Base-by-base conservation (phyloP, 2,797 vertebrate species). In the Echiichthys vipera region DNA sequence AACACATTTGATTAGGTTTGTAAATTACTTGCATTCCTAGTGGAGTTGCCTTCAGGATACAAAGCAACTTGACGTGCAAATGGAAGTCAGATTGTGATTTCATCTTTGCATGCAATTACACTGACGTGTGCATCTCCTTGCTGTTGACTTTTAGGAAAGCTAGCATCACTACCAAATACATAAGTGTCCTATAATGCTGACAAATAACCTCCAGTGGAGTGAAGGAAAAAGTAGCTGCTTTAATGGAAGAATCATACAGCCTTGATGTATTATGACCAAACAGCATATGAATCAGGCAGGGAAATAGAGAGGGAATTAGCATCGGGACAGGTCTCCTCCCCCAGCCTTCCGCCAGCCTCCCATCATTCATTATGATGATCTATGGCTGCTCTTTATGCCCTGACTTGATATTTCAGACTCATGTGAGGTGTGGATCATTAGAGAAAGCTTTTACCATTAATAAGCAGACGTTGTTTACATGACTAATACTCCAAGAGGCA, bases 401-500 rank as follows among this genome's bases (percentile, higher is more conserved):
- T 81, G 90, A 89, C 91, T 90, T 92, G 91, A 91, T 93, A 93
- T 92, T 93, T 93, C 92, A 91, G 90, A 85, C 89, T 87, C 89
- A 89, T 90, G 91, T 79, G 88, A 91, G 90, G 88, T 90, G 86
- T 90, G 90, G 84, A 86, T 93, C 92, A 94, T 94, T 93, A 94
- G 90, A 82, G 83, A 91, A 90, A 91, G 91, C 92, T 92, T 92
- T 94, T 90, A 91, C 88, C 90, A 93, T 94, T 92, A 92, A 93
- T 92, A 93, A 92, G 77, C 82, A 88, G 86, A 86, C 73, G 82
- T 87, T 92, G 91, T 93, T 93, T 93, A 92, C 90, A 91, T 91
- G 90, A 93, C 78, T 91, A 93, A 92, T 91, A 90, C 65, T 90
- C 83, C 59, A 49, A 85, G 74, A 89, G 82, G 91, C 91, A 92